Conservation (phyloP, 2,888 invertebrate genomes). For the Cynaeus angustus region DNA sequence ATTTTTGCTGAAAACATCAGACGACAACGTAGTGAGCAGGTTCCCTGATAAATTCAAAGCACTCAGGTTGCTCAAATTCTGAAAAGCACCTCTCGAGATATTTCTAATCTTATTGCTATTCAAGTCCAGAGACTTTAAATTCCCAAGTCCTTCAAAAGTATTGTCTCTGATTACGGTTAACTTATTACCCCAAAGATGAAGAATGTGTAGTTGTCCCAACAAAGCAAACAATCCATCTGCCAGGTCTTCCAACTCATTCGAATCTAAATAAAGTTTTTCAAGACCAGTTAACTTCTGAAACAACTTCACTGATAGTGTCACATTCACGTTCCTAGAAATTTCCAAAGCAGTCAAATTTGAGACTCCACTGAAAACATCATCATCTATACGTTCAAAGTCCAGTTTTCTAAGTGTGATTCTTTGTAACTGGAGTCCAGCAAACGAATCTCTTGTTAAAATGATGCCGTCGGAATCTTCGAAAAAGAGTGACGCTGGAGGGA, state of each 20-base stretch:
- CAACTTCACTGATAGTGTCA: neutral
- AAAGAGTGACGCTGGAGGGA: neutral
- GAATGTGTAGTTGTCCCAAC: slow-evolving; percentile 8
- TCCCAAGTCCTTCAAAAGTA: slow-evolving; percentile 77
- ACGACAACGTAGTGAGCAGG: slow-evolving; percentile 66
- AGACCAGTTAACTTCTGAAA: neutral
- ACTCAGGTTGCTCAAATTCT: slow-evolving; percentile 76
- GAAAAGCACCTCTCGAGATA: slow-evolving; percentile 64
- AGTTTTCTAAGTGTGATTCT: neutral
- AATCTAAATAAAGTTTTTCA: neutral
- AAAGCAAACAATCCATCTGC: slow-evolving; percentile 69
- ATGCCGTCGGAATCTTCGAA: neutral
- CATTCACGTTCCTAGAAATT: neutral
- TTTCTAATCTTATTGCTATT: slow-evolving; percentile 57
- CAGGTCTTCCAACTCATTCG: neutral
- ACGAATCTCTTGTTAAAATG: slow-evolving; percentile 2
- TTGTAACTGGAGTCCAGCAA: slow-evolving; percentile 30
- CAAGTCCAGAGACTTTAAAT: slow-evolving; percentile 79
- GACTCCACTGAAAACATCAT: slow-evolving; percentile 7
- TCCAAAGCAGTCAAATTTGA: slow-evolving; percentile 1
- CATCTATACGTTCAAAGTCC: neutral
- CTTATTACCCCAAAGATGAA: slow-evolving; percentile 71
- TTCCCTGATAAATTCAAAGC: slow-evolving; percentile 79
- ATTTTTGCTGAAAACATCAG: slow-evolving; percentile 16
- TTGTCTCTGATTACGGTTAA: slow-evolving; percentile 69